Percentiles rank a stretch among this genome's conserved stretches.
phyloP scores from a whole-genome alignment of 2,113 vertebrate species.

The Aythya baeri region DNA sequence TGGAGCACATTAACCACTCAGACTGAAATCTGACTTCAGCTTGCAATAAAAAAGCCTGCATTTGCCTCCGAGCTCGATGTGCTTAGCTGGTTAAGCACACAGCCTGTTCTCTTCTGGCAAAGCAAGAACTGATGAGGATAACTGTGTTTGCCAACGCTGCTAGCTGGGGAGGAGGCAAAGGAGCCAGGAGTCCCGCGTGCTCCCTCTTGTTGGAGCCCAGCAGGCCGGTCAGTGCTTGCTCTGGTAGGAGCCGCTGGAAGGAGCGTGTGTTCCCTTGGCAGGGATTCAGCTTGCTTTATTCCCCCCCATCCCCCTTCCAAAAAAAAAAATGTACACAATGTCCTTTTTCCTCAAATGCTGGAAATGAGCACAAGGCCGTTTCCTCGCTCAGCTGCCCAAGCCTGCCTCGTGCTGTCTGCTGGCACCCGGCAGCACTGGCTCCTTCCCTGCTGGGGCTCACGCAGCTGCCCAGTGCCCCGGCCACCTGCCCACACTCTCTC shows the following conservation, averaged over 20 bases:
- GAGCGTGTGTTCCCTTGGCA: neutral
- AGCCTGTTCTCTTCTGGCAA: neutral
- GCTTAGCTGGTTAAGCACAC: neutral
- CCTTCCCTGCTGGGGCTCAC: accelerated
- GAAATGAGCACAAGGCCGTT: neutral
- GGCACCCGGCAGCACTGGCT: neutral
- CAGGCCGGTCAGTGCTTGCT: neutral
- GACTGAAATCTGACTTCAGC: neutral
- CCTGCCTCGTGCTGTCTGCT: neutral
- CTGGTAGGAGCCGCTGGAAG: neutral
- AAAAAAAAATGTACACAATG: neutral
- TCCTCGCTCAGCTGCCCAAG: neutral
- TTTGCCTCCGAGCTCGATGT: neutral
- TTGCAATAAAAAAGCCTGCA: neutral
- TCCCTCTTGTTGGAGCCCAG: neutral
- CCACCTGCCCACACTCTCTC: neutral
- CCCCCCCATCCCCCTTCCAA: too few species aligned
- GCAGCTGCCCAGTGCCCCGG: accelerated
- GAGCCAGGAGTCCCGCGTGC: neutral
- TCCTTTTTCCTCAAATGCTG: slow-evolving; percentile 2
- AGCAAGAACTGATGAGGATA: neutral
- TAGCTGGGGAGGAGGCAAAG: neutral
- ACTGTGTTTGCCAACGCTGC: accelerated
- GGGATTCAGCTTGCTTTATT: neutral
- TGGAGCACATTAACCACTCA: neutral